Base-by-base conservation (phyloP, 2,888 invertebrate genomes). In the Drosophila meridiana region DNA sequence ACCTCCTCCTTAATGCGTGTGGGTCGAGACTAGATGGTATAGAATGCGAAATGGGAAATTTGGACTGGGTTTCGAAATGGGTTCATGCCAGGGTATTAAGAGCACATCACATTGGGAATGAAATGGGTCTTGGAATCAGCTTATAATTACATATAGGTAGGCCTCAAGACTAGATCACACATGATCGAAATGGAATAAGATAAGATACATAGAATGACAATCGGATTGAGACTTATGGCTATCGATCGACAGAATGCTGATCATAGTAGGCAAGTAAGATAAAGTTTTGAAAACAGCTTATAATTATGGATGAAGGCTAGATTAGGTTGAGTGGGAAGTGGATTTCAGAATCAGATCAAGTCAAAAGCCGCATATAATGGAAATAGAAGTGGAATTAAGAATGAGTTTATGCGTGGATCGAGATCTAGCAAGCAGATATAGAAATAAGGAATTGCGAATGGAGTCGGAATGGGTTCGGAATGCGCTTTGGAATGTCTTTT, bases 1-100 rank as follows among this genome's bases (percentile, higher is more conserved):
- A n/a, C 14, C 26, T 13, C 36, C 32, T 4, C 0, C 32, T 0
- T 9, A 30, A 48, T 48, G n/a, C 48, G 55, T 57, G 75, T 76
- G 79, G 74, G 76, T 34, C 55, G 57, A 2, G 38, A 28, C 34
- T 11, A 34, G 34, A 34, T 34, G 20, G 3, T n/a, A 13, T 3
- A 28, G 38, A 38, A 55, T 40, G 38, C 55, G 38, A 55, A 40
- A 55, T n/a, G 40, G 40, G 28, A 26, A 28, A 28, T 38, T 36
- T 14, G 26, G 40, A 71, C 13, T 34, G 34, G 14, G 4, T 36
- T 8, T 8, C 13, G 26, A 8, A 52, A 52, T 32, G 48, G 26
- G 47, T 13, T 13, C 13, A 47, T 30, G n/a, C 48, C 14, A 14
- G 30, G 13, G 14, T 3, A 52, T 34, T 34, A 3, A 36, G 13